These are phyloP conservation scores for Petrolisthes manimaculis DNA, from an alignment of 2,888 invertebrate genomes.

Conservation along the genomic window DNA sequence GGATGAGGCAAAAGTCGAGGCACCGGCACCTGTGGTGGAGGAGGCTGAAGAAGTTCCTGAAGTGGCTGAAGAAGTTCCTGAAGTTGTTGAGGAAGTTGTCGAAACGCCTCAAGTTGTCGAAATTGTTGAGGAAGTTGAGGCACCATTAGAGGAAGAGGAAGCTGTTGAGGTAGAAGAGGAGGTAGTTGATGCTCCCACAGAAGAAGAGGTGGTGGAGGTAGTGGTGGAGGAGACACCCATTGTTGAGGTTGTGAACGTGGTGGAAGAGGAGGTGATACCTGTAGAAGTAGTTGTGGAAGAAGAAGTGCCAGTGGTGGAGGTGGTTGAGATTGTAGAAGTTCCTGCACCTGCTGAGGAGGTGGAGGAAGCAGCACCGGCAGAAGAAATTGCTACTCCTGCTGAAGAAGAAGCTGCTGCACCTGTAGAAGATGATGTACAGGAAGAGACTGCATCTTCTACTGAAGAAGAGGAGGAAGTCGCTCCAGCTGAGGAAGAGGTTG, in stretches of 20 bases:
- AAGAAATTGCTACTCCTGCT: neutral
- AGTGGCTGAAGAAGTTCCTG: neutral
- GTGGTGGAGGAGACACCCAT: neutral
- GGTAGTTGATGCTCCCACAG: conserved; percentile 12
- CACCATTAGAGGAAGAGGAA: conserved; percentile 2
- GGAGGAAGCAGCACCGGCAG: neutral
- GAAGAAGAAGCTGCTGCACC: conserved; percentile 18
- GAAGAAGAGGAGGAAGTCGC: conserved; percentile 14
- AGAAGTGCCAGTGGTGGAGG: neutral
- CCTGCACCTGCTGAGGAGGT: neutral
- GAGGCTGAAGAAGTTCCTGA: conserved; percentile 13
- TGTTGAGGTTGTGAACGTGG: neutral
- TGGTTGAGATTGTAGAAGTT: conserved; percentile 22
- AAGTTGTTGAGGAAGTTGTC: conserved; percentile 14
- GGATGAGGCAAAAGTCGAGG: neutral
- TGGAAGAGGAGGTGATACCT: neutral
- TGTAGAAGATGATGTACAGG: conserved; percentile 14
- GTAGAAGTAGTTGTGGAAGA: neutral
- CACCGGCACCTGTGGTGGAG: neutral
- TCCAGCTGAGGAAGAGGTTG: neutral
- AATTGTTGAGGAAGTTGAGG: neutral
- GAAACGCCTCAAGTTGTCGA: neutral
- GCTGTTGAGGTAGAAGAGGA: conserved; percentile 13
- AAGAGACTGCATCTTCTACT: neutral
- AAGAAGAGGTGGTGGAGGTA: conserved; percentile 13